Evolutionary conservation across 2,888 invertebrate species (phyloP).

Genomic region (Clitarchus hookeri): DNA sequence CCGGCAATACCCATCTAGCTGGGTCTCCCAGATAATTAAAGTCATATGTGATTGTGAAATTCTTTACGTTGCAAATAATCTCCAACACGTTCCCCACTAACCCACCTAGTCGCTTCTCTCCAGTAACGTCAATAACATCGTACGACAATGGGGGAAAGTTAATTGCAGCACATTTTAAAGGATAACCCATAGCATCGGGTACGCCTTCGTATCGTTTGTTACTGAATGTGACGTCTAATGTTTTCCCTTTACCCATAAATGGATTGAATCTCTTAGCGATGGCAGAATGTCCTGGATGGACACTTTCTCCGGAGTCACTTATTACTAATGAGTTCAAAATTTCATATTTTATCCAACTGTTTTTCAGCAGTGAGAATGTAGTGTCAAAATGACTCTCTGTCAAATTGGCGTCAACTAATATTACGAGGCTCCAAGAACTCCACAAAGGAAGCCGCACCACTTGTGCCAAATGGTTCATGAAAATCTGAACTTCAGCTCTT

Average conservation of each 20-base stretch:
- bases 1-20: not conserved
- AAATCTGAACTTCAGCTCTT: not conserved
- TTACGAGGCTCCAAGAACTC: not conserved
- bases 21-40: not conserved
- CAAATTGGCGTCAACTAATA: not conserved
- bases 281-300: not conserved
- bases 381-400: not conserved
- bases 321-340: not conserved
- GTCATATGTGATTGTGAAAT: too few relatives aligned
- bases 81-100: not conserved
- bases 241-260: not conserved
- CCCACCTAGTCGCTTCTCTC: not conserved
- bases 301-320: not conserved
- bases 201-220: too few relatives aligned
- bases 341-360: not conserved
- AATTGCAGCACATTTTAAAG: not conserved
- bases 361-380: not conserved
- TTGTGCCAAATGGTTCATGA: not conserved
- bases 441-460: not conserved
- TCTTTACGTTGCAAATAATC: not conserved
- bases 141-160: not conserved
- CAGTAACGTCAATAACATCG: not conserved
- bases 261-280: not conserved
- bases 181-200: too few relatives aligned
- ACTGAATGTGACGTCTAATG: not conserved